Percentiles rank a stretch among this genome's conserved stretches.
phyloP scores from a whole-genome alignment of 2,113 vertebrate species.

The Elanus axillaris region DNA sequence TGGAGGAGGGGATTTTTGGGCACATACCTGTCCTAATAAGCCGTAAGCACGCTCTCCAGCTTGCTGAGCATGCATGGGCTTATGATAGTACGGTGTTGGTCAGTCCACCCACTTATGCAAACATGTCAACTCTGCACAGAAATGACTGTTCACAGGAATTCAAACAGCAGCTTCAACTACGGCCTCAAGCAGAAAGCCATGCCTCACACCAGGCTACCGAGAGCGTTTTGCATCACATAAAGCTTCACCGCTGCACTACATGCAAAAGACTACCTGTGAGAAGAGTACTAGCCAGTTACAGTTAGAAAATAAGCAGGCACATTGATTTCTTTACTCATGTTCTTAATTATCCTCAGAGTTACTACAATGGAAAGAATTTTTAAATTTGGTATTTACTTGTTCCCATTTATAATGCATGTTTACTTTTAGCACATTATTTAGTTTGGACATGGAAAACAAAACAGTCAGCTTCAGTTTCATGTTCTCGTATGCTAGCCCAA shows the following conservation, averaged over 20 bases:
- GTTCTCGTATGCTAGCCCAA: constrained; percentile 16
- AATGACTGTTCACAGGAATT: neutral
- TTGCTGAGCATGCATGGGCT: neutral
- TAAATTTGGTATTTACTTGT: constrained; percentile 18
- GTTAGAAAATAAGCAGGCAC: neutral
- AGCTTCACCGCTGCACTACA: neutral
- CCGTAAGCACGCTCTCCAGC: neutral
- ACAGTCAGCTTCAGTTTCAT: constrained; percentile 44
- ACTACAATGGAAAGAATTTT: constrained; percentile 61
- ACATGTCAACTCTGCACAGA: neutral
- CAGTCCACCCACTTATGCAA: neutral
- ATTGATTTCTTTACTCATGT: neutral
- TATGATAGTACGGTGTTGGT: rapidly evolving
- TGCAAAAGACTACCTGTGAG: neutral
- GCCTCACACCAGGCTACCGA: neutral
- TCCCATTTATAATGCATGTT: constrained; percentile 44
- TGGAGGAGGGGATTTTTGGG: neutral
- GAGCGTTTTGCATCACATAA: neutral
- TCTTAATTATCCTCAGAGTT: constrained; percentile 41
- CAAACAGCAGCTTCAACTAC: neutral
- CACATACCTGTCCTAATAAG: neutral
- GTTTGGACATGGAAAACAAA: constrained; percentile 53
- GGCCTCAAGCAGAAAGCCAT: neutral
- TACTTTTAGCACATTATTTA: constrained; percentile 63
- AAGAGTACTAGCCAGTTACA: neutral